Evolutionary conservation across 2,888 invertebrate genomes (phyloP).

Genomic region (Caradrina clavipalpis): DNA sequence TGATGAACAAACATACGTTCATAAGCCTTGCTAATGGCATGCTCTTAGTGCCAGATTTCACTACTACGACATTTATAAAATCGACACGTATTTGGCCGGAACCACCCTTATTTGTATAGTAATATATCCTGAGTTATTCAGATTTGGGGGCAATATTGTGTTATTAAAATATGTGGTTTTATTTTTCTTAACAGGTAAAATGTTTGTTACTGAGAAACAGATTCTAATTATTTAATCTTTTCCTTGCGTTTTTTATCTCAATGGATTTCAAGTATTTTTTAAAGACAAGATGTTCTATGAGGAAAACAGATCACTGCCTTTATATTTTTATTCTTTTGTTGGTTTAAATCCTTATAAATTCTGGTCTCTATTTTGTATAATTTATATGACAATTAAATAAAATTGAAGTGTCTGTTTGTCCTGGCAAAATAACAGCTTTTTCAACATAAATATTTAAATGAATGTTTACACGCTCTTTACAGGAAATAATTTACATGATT

Average conservation of each 20-base stretch:
- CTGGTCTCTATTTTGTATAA: no score
- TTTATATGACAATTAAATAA: no score
- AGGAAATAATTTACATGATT: no score
- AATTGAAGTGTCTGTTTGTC: no score
- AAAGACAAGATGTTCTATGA: not conserved
- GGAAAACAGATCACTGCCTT: not conserved
- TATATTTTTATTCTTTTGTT: not conserved
- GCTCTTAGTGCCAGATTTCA: slow-evolving; percentile 4
- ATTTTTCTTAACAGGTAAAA: not conserved
- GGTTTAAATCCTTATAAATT: not conserved
- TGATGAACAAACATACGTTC: no score
- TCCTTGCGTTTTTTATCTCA: no score
- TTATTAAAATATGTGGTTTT: slow-evolving; percentile 15
- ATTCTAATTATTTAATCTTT: not conserved
- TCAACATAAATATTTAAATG: no score
- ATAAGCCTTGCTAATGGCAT: slow-evolving; percentile 28
- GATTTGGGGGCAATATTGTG: slow-evolving; percentile 24
- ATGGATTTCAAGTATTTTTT: not conserved
- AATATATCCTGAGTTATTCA: slow-evolving; percentile 38
- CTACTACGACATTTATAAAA: slow-evolving; percentile 18
- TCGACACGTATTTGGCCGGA: slow-evolving; percentile 20
- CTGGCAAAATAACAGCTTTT: no score
- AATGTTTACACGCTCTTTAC: no score
- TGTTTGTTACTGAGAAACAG: not conserved
- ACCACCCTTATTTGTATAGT: slow-evolving; percentile 38